These are phyloP conservation scores for Mesoligia furuncula DNA, from an alignment of 2,888 invertebrate genomes.

Conservation along the genomic window DNA sequence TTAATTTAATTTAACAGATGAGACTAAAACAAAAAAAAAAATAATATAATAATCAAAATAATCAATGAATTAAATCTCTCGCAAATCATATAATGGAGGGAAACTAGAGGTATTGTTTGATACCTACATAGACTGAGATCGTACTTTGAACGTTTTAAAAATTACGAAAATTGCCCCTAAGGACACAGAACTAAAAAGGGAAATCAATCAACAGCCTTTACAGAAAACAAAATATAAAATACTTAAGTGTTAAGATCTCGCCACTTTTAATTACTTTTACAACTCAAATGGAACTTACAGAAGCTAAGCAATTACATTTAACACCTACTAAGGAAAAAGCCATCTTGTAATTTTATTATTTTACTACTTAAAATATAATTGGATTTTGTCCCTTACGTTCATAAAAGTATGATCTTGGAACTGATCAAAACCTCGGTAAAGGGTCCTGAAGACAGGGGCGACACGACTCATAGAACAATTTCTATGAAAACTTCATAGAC, in stretches of 20 bases:
- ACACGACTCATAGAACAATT: not conserved
- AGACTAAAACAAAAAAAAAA: too few relatives aligned
- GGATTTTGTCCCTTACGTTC: slow-evolving; percentile 11
- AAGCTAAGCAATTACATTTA: slow-evolving; percentile 39
- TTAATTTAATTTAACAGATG: too few relatives aligned
- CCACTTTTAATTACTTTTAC: slow-evolving; percentile 44
- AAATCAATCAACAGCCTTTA: slow-evolving; percentile 6
- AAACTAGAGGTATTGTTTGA: too few relatives aligned
- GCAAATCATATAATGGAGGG: too few relatives aligned
- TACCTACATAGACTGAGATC: too few relatives aligned
- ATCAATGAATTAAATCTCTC: too few relatives aligned
- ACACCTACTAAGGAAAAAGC: slow-evolving; percentile 18
- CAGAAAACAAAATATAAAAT: slow-evolving; percentile 9
- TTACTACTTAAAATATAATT: slow-evolving; percentile 28
- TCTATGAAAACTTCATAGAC: not conserved
- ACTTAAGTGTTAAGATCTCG: not conserved
- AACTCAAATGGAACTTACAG: slow-evolving; percentile 27
- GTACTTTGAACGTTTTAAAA: too few relatives aligned
- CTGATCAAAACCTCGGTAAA: not conserved
- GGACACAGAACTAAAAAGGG: not conserved
- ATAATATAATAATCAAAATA: too few relatives aligned
- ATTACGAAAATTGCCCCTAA: too few relatives aligned
- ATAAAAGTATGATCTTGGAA: not conserved
- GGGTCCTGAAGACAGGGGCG: not conserved
- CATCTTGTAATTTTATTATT: slow-evolving; percentile 10